Base-by-base conservation (phyloP, 2,888 invertebrate species). In the Phorcus lineatus region DNA sequence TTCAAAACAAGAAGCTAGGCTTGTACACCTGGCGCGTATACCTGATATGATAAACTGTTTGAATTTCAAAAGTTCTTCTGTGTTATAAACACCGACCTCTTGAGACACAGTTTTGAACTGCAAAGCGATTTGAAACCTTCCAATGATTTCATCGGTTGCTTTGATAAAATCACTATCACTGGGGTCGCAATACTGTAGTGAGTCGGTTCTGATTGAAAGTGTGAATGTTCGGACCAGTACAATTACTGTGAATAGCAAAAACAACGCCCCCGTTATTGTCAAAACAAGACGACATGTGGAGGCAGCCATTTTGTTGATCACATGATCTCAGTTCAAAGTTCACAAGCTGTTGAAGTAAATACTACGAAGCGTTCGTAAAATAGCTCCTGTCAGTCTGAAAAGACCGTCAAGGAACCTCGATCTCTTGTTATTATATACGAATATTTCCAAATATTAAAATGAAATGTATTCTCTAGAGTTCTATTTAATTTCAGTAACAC, bases 161-260 rank as follows among this genome's bases (percentile, higher is more conserved):
- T 82, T 83, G 28, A 90, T 89, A 74, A 87, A 90, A 80, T 90
- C 90, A 17, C 82, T 75, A 79, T 90, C 90, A 1, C 83, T 82
- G 22, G 83, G 70, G 53, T 82, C 85, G 78, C 91, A 91, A 19
- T 82, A 82, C 16, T 67, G 74, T 9, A 88, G 83, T 22, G 80
- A 75, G 57, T 86, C 83, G n/a, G 85, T 83, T 40, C 86, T 82
- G 0, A 84, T 82, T 16, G 84, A 80, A 17, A 89, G 22, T 2
- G 88, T 87, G n/a, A 86, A 80, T 16, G 90, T 89, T 47, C 89
- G 82, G 7, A 89, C 77, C 4, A 85, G 4, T 70, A 90, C 82
- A 16, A 88, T 80, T 0, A 78, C 75, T 0, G 75, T 53, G n/a
- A 85, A n/a, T 66, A 83, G 19, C 9, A 22, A 70, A 4, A 54